Conservation (phyloP, 2,797 vertebrate species). For the Acanthis flammea region DNA sequence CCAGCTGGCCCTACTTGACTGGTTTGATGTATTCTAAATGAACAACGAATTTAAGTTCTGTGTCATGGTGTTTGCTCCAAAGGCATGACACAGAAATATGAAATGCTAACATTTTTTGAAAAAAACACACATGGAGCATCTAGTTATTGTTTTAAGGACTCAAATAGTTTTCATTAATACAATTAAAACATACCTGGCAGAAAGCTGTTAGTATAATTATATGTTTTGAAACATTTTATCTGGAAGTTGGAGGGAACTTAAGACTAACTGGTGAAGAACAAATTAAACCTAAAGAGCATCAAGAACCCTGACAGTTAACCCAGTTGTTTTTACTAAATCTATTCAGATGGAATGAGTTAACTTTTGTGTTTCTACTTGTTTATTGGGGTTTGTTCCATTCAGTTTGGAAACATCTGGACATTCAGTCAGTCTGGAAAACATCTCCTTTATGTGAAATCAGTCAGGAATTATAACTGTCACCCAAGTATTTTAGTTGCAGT, state of each 20-base stretch:
- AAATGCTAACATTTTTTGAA: neutral
- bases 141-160: neutral
- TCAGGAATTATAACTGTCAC: neutral
- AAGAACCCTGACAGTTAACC: neutral
- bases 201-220: neutral
- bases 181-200: neutral
- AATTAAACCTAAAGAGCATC: neutral
- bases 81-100: neutral
- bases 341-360: neutral
- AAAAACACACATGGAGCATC: neutral
- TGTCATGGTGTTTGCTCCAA: neutral
- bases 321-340: neutral
- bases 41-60: neutral
- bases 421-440: neutral
- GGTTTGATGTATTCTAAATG: neutral
- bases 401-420: neutral
- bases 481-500: neutral
- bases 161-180: neutral
- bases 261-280: neutral
- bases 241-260: neutral
- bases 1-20: neutral
- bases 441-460: neutral
- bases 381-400: neutral
- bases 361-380: neutral
- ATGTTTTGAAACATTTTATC: neutral